Evolutionary conservation across 2,888 invertebrate species (phyloP).

Genomic region (Yponomeuta evonymella): DNA sequence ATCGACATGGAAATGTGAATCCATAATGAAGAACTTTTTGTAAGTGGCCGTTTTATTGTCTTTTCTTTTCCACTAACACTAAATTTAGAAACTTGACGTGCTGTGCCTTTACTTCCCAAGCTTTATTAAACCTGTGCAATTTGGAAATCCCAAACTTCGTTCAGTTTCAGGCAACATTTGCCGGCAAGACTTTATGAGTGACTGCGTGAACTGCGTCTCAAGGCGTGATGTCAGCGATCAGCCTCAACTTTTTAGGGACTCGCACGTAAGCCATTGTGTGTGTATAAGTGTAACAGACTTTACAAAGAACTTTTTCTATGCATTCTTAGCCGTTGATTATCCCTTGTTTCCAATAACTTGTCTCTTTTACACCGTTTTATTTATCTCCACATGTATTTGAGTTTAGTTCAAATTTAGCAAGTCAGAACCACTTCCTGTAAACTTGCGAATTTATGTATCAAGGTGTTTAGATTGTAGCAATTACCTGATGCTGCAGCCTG

Average conservation of each 20-base stretch:
- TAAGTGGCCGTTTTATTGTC: neutral
- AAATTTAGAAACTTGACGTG: neutral
- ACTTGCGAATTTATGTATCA: no score
- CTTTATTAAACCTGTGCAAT: neutral
- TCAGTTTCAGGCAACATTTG: conserved; percentile 5
- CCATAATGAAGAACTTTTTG: conserved; percentile 4
- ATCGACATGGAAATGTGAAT: conserved; percentile 36
- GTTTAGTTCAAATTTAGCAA: no score
- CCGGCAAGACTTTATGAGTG: conserved; percentile 1
- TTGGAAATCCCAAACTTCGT: neutral
- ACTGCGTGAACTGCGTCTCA: neutral
- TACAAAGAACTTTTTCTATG: neutral
- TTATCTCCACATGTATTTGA: no score
- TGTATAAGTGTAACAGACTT: neutral
- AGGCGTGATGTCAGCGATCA: neutral
- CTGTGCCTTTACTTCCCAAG: neutral
- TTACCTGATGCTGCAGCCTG: no score
- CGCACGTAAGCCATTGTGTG: conserved; percentile 3
- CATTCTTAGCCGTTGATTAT: neutral
- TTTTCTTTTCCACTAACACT: no score
- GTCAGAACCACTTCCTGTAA: no score
- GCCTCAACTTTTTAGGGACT: conserved; percentile 5
- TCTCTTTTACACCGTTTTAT: neutral
- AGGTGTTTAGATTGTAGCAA: no score
- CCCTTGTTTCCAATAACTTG: neutral